phyloP scores from a whole-genome alignment of 1,140 invertebrate species.

The Araneus ventricosus region DNA sequence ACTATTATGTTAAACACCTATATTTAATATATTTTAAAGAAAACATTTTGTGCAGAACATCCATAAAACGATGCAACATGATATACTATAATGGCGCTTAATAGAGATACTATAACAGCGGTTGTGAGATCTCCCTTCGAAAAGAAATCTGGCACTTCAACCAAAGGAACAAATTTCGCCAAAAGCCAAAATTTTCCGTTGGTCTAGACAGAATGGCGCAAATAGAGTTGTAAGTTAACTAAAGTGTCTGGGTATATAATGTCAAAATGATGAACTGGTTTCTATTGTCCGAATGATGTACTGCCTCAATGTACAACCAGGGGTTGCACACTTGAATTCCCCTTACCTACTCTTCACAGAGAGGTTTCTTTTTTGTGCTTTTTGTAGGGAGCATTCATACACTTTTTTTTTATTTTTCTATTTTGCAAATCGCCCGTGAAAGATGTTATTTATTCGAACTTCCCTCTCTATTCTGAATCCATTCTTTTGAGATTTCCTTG shows the following conservation, averaged over 20 bases:
- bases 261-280: slow-evolving; percentile 47
- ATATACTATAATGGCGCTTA: no score
- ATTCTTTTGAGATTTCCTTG: neutral
- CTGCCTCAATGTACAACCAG: neutral
- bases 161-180: neutral
- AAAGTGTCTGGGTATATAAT: neutral
- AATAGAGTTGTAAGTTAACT: neutral
- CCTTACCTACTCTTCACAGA: neutral
- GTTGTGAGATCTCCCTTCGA: neutral
- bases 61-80: neutral
- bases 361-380: neutral
- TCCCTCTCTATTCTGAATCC: neutral
- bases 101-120: no score
- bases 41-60: neutral
- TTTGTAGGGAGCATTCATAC: neutral
- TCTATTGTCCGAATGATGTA: slow-evolving; percentile 15
- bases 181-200: neutral
- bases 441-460: neutral
- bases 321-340: neutral
- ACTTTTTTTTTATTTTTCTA: neutral
- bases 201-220: neutral
- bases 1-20: no score
- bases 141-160: neutral
- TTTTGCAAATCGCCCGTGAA: neutral
- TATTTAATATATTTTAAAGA: neutral